Evolutionary conservation across 2,113 vertebrate species (phyloP).

Genomic region (Leucoraja erinaceus): DNA sequence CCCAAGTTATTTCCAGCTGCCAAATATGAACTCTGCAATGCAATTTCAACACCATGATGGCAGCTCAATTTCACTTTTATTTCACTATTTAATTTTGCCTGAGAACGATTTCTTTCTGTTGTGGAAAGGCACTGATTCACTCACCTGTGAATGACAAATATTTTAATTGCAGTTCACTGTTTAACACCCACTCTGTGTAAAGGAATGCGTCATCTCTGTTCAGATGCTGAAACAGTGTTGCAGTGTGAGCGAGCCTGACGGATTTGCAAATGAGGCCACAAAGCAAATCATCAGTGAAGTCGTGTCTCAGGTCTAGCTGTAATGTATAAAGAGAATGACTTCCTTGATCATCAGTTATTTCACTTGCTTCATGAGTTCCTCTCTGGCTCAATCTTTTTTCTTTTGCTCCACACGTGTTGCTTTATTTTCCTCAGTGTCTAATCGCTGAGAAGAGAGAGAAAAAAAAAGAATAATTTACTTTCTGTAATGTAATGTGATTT

Average conservation of each 20-base stretch:
- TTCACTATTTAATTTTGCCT: background rate
- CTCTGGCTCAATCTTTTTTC: background rate
- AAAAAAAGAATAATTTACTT: background rate
- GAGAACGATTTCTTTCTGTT: background rate
- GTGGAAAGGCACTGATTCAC: background rate
- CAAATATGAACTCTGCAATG: slow-evolving; percentile 8
- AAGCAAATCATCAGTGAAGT: background rate
- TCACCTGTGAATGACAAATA: slow-evolving; percentile 28
- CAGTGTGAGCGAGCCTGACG: background rate
- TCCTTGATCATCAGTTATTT: slow-evolving; percentile 14
- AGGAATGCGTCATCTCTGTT: background rate
- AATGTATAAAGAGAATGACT: background rate
- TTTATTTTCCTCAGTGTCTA: background rate
- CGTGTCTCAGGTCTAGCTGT: background rate
- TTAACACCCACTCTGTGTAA: slow-evolving; percentile 25
- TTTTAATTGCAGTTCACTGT: slow-evolving; percentile 33
- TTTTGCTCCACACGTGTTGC: background rate
- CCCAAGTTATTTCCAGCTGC: background rate
- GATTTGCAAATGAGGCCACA: slow-evolving; percentile 19
- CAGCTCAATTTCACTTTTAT: background rate
- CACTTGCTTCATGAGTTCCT: background rate
- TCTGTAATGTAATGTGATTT: background rate
- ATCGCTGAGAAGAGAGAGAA: background rate
- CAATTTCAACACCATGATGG: background rate
- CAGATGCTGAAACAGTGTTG: background rate